A percentile compares a stretch with the other conserved stretches of the same genome.
These are phyloP conservation scores for Sylvia atricapilla DNA, from an alignment of 2,113 vertebrate genomes.

Conservation along the genomic window DNA sequence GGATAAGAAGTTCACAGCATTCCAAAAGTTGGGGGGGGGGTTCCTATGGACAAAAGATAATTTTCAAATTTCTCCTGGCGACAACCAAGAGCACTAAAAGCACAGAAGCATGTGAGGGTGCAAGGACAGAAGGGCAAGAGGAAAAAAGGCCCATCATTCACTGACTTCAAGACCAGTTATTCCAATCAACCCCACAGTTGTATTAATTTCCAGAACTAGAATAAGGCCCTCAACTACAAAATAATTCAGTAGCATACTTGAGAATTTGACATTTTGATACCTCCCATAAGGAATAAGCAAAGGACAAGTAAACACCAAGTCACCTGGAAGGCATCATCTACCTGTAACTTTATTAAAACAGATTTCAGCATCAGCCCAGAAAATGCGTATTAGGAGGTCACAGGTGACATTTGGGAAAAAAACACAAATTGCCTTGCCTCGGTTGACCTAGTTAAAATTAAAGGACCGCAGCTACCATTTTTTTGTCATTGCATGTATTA, in stretches of 20 bases:
- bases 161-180: not conserved
- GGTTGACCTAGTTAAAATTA: conserved; percentile 1
- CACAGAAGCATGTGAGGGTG: fast-evolving
- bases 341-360: not conserved
- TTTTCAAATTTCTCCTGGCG: not conserved
- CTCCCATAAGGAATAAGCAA: not conserved
- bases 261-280: not conserved
- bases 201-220: not conserved
- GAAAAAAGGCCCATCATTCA: not conserved
- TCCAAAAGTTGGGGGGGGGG: not conserved
- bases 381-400: not conserved
- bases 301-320: not conserved
- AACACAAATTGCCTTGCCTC: not conserved
- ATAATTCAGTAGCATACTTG: not conserved
- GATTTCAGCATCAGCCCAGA: not conserved
- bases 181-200: fast-evolving
- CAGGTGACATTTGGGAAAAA: not conserved
- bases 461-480: not conserved
- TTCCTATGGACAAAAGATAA: not conserved
- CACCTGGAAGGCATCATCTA: not conserved
- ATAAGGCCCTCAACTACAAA: not conserved
- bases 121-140: not conserved
- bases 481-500: not conserved
- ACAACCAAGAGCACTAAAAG: not conserved
- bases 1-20: not conserved